Evolutionary conservation across 2,888 invertebrate genomes (phyloP).

Genomic region (Drosophila rubida): DNA sequence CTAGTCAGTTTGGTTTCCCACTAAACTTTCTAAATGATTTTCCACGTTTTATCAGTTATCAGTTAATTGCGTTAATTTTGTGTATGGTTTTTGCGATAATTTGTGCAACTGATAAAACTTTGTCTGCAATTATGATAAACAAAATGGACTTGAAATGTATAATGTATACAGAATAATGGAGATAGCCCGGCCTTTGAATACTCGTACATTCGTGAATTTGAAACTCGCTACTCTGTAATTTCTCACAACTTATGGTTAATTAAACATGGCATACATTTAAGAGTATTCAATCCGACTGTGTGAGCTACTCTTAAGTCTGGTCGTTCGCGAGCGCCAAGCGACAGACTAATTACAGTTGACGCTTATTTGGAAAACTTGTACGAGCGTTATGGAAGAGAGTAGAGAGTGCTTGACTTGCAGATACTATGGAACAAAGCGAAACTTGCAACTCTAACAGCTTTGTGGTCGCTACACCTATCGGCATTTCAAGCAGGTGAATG

Average conservation of each 20-base stretch:
- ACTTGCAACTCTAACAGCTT: neutral
- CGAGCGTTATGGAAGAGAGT: neutral
- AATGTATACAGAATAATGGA: constrained; percentile 27
- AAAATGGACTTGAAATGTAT: constrained; percentile 13
- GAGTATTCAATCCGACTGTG: constrained; percentile 36
- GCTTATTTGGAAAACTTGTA: constrained; percentile 6
- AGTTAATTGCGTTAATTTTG: constrained; percentile 44
- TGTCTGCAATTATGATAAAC: constrained; percentile 54
- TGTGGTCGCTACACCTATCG: neutral
- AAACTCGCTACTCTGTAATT: constrained; percentile 19
- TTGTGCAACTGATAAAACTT: constrained; percentile 47
- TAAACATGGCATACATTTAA: constrained; percentile 26
- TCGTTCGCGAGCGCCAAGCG: neutral
- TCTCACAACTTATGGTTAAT: neutral
- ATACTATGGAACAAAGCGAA: neutral
- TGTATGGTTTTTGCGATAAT: constrained; percentile 41
- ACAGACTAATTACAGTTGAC: constrained; percentile 21
- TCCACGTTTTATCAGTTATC: constrained; percentile 43
- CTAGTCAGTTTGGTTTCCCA: neutral
- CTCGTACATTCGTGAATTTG: neutral
- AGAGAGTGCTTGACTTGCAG: constrained; percentile 6
- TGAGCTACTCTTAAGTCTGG: constrained; percentile 41
- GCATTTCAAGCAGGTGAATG: neutral
- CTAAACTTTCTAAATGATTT: neutral
- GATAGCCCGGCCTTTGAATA: neutral